A percentile compares a stretch with the other conserved stretches of the same genome.
These are phyloP conservation scores for Zaprionus bogoriensis DNA, from an alignment of 2,888 invertebrate species.

Conservation along the genomic window DNA sequence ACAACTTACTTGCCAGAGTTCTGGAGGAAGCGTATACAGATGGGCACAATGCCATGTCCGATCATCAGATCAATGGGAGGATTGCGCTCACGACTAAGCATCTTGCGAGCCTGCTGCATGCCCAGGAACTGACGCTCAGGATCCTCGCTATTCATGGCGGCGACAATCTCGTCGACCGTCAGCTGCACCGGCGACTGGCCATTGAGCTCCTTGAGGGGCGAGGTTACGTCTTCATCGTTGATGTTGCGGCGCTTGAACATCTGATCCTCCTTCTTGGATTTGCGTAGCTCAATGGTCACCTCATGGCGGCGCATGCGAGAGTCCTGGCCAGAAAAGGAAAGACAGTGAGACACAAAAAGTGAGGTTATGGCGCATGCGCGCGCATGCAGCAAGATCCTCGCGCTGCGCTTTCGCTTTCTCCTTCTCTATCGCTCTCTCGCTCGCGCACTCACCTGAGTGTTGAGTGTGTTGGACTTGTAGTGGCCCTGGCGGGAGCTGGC, in stretches of 20 bases:
- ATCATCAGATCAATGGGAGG: constrained; percentile 96
- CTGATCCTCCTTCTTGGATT: constrained; percentile 96
- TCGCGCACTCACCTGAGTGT: constrained; percentile 86
- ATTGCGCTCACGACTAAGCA: constrained; percentile 93
- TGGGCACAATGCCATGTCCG: constrained; percentile 91
- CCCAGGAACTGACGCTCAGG: constrained; percentile 86
- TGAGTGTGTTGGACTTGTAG: constrained; percentile 91
- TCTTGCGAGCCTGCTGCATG: constrained; percentile 92
- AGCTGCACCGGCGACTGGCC: constrained; percentile 83
- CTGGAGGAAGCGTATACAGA: constrained; percentile 90
- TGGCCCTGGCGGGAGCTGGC: constrained; percentile 85
- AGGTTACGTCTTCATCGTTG: constrained; percentile 83
- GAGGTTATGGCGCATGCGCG: constrained; percentile 36
- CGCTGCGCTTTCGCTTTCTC: too few relatives aligned
- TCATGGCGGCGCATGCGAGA: constrained; percentile 95
- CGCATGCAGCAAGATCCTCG: constrained; percentile 59
- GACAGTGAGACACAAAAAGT: background rate
- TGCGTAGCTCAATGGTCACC: constrained; percentile 94
- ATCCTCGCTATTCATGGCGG: constrained; percentile 88
- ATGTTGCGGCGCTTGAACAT: constrained; percentile 95
- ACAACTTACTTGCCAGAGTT: constrained; percentile 87
- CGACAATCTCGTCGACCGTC: constrained; percentile 89
- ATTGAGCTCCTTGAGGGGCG: constrained; percentile 84
- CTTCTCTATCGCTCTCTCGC: too few relatives aligned
- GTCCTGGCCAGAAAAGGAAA: too few relatives aligned